Percentiles rank a stretch among this genome's conserved stretches.
phyloP scores from a whole-genome alignment of 2,113 vertebrate species.

The Archilochus colubris region DNA sequence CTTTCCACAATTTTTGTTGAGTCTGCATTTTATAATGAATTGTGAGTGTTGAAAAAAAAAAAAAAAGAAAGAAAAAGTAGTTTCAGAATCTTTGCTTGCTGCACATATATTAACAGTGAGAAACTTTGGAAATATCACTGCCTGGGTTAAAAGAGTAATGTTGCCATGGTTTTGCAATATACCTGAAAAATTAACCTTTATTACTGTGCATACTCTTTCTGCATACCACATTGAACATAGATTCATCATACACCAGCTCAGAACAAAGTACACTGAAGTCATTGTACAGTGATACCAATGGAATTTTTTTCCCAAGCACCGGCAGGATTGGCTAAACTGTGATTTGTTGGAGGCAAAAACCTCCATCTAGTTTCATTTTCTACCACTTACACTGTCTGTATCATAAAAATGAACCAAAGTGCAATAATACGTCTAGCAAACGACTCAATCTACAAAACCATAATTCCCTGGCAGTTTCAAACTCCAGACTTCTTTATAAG shows the following conservation, averaged over 20 bases:
- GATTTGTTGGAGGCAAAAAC: not conserved
- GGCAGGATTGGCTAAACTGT: not conserved
- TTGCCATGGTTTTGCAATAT: conserved; percentile 6
- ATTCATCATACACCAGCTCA: not conserved
- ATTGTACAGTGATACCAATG: not conserved
- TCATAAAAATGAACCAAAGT: not conserved
- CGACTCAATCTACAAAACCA: not conserved
- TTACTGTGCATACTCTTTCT: not conserved
- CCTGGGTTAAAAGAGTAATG: not conserved
- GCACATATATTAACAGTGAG: not conserved
- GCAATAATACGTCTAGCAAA: not conserved
- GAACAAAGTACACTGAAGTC: not conserved
- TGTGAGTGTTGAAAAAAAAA: not conserved
- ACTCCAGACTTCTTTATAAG: not conserved
- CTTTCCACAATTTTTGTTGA: not conserved
- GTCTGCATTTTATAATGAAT: not conserved
- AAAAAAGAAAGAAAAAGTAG: not conserved
- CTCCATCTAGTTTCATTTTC: not conserved
- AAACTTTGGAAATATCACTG: not conserved
- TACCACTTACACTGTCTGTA: not conserved
- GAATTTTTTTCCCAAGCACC: not conserved
- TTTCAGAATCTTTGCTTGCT: not conserved
- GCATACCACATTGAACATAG: not conserved
- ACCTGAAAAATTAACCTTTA: conserved; percentile 21
- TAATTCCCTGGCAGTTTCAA: not conserved